Evolutionary conservation across 1,140 invertebrate species (phyloP).

Genomic region (Drosophila gunungcola): DNA sequence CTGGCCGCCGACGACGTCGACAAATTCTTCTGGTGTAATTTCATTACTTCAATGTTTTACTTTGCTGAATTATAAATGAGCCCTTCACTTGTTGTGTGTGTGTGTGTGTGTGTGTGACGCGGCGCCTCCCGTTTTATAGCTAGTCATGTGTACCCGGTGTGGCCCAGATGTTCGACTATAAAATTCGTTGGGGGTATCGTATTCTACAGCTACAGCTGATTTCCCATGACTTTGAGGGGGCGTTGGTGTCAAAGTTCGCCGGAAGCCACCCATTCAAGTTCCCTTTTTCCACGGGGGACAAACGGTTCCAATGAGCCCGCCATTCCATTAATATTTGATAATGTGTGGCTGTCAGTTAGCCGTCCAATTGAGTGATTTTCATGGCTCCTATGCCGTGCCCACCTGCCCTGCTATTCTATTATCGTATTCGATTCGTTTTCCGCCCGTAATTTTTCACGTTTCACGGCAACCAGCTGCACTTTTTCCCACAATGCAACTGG

Average conservation of each 20-base stretch:
- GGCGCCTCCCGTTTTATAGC: constrained; percentile 62
- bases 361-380: constrained; percentile 80
- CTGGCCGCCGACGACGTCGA: constrained; percentile 42
- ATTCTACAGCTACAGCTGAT: neutral
- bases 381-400: constrained; percentile 10
- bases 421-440: constrained; percentile 27
- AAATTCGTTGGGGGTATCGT: constrained; percentile 20
- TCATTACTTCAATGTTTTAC: constrained; percentile 83
- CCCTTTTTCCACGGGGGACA: constrained; percentile 29
- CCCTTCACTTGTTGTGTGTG: constrained; percentile 4
- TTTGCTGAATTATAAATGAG: constrained; percentile 80
- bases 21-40: constrained; percentile 81
- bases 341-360: constrained; percentile 78
- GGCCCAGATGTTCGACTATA: constrained; percentile 67
- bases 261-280: too few species aligned
- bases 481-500: constrained; percentile 54
- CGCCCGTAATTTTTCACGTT: constrained; percentile 63
- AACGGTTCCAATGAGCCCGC: constrained; percentile 68
- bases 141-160: constrained; percentile 62
- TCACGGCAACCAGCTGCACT: constrained; percentile 55
- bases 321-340: constrained; percentile 80
- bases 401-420: constrained; percentile 42
- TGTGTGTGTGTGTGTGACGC: constrained; percentile 22
- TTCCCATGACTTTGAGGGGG: constrained; percentile 54
- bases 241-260: constrained; percentile 75